These are phyloP conservation scores for Monoplex corrugatus DNA, from an alignment of 2,888 invertebrate species.

Conservation along the genomic window DNA sequence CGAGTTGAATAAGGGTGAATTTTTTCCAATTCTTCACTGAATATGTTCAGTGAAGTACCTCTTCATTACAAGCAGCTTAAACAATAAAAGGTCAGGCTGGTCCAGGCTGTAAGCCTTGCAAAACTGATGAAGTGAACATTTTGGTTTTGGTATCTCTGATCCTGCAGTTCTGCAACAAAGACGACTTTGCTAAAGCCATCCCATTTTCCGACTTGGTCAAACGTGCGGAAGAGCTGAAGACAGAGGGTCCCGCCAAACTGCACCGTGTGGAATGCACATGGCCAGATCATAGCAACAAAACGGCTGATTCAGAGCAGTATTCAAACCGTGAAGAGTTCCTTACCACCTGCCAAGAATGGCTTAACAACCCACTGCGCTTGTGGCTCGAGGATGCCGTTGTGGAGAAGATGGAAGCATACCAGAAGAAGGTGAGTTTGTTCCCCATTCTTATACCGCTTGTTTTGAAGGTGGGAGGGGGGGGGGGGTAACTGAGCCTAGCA, in stretches of 20 bases:
- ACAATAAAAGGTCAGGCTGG: too few species aligned
- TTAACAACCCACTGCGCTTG: neutral
- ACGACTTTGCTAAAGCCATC: slow-evolving; percentile 21
- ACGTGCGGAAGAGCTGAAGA: slow-evolving; percentile 37
- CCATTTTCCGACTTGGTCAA: neutral
- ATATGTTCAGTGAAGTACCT: too few species aligned
- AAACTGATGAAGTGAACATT: too few species aligned
- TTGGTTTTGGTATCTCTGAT: too few species aligned
- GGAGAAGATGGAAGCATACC: slow-evolving; percentile 10
- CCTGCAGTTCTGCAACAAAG: slow-evolving; percentile 29
- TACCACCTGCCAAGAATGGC: neutral
- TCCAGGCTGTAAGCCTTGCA: too few species aligned
- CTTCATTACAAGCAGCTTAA: too few species aligned
- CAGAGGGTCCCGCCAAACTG: neutral
- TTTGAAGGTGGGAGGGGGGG: neutral
- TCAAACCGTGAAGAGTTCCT: neutral
- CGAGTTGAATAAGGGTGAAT: too few species aligned
- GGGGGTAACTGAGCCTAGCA: neutral
- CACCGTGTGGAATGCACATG: slow-evolving; percentile 16
- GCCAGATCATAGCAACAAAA: neutral
- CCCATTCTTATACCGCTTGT: too few species aligned
- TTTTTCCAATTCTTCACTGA: too few species aligned
- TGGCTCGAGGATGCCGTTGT: slow-evolving; percentile 47
- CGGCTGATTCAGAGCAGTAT: neutral
- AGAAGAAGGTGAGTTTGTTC: slow-evolving; percentile 27